Evolutionary conservation across 1,140 invertebrate genomes (phyloP), one percentile per base, ranked within the genome.

Genomic region (Zaprionus camerounensis): DNA sequence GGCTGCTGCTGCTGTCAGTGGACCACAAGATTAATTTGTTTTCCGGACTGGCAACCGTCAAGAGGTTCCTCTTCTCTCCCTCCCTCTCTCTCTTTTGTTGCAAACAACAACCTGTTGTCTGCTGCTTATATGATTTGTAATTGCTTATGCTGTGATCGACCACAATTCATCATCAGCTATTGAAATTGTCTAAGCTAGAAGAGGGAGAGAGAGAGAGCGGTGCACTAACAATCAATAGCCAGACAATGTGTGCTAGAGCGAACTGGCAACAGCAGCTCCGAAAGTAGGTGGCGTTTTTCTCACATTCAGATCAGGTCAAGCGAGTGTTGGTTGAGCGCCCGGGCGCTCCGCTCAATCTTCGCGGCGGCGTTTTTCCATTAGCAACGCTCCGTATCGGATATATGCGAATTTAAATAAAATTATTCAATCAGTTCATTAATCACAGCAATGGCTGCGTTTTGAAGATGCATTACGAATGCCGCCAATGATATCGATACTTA

Each of bases 351-450:
- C 13, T 58, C 69, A 49, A 83, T 81, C 79, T 71, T 69, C 55
- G 75, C 78, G 31, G 31, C 79, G 78, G 81, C 84, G 78, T 90
- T 88, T 90, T 82, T 68, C 56, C 64, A 88, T 88, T 88, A 66
- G 79, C 64, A 64, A 90, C 81, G 85, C 76, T 68, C 79, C 71
- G 81, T 75, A 90, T 90, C 86, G 85, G 85, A 88, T 85, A 20
- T 88, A 88, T 88, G 85, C 85, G 85, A 88, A 88, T 88, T 91
- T 90, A 91, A 88, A 88, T 88, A 90, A 88, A 64, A 88, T 90
- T 90, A 88, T 88, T 88, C 78, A 90, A 82, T 85, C 68, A 34
- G 51, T 74, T 77, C 86, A 88, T 88, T 85, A 90, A 88, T 88
- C 85, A 88, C 71, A 69, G 34, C 71, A 24, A 36, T 70, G 76